Conservation (phyloP, 2,113 vertebrate species). For the Crotalus helleri region DNA sequence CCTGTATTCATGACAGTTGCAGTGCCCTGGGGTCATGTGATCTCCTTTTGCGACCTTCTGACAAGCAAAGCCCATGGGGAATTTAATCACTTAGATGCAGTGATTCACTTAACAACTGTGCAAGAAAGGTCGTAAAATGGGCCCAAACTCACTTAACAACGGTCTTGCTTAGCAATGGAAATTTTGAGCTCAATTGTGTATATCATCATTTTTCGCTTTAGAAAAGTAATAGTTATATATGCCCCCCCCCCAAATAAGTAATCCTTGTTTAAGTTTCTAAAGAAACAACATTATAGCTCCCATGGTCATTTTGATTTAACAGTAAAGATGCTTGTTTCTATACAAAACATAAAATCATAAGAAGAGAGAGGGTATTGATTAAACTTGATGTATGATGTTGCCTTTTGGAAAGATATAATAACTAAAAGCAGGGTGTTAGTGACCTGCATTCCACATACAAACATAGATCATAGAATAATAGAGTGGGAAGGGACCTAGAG, state of each 20-base stretch:
- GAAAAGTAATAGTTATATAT: rapidly evolving
- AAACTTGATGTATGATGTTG: background rate
- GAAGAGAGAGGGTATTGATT: background rate
- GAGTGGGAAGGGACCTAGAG: background rate
- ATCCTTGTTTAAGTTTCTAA: background rate
- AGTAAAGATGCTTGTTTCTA: background rate
- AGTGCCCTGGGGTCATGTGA: too few species aligned
- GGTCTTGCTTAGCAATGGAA: background rate
- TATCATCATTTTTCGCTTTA: background rate
- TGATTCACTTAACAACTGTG: background rate
- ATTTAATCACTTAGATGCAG: too few species aligned
- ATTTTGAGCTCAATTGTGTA: background rate
- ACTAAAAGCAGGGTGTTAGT: background rate
- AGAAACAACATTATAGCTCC: constrained; percentile 11
- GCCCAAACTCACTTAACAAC: background rate
- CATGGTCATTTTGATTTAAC: background rate
- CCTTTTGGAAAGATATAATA: constrained; percentile 5
- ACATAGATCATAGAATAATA: background rate
- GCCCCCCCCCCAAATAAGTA: background rate
- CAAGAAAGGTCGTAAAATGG: background rate
- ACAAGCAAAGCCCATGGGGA: background rate
- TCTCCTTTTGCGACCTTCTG: background rate
- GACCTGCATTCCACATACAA: background rate
- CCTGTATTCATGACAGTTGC: background rate
- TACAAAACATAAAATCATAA: background rate